These are phyloP conservation scores for Plagiodera versicolora DNA, from an alignment of 2,888 invertebrate genomes.

Conservation along the genomic window DNA sequence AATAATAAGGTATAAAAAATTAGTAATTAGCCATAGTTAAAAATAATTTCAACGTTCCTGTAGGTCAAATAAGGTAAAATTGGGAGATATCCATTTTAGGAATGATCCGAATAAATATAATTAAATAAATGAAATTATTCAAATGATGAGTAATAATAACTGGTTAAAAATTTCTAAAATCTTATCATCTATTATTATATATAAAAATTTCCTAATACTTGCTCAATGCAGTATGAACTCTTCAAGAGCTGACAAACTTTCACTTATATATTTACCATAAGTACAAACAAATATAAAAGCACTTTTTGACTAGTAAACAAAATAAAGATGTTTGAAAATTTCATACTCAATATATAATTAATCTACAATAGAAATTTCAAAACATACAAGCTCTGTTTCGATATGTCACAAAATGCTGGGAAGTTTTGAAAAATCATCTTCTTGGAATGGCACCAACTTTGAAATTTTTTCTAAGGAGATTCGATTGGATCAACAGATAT, in stretches of 20 bases:
- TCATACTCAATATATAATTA: not conserved
- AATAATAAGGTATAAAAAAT: slow-evolving; percentile 46
- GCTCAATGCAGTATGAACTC: not conserved
- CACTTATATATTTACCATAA: slow-evolving; percentile 5
- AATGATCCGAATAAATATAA: not conserved
- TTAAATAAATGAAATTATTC: not conserved
- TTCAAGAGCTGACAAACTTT: not conserved
- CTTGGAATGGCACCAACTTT: slow-evolving; percentile 10
- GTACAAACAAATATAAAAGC: slow-evolving; percentile 25
- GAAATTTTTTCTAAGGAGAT: slow-evolving; percentile 6
- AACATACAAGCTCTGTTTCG: not conserved
- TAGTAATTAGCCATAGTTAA: slow-evolving; percentile 32
- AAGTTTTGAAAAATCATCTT: slow-evolving; percentile 1
- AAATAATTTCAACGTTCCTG: slow-evolving; percentile 11
- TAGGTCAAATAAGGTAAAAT: not conserved
- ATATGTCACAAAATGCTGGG: not conserved
- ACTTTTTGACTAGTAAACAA: slow-evolving; percentile 39
- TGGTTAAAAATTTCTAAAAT: not conserved
- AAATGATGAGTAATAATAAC: not conserved
- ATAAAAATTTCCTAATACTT: slow-evolving; percentile 2
- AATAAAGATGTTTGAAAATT: slow-evolving; percentile 9
- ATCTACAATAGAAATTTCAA: slow-evolving; percentile 3
- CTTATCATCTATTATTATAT: not conserved
- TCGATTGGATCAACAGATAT: slow-evolving; percentile 4
- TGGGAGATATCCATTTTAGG: not conserved